Conservation (phyloP, 2,797 vertebrate species). For the Tapirus indicus region DNA sequence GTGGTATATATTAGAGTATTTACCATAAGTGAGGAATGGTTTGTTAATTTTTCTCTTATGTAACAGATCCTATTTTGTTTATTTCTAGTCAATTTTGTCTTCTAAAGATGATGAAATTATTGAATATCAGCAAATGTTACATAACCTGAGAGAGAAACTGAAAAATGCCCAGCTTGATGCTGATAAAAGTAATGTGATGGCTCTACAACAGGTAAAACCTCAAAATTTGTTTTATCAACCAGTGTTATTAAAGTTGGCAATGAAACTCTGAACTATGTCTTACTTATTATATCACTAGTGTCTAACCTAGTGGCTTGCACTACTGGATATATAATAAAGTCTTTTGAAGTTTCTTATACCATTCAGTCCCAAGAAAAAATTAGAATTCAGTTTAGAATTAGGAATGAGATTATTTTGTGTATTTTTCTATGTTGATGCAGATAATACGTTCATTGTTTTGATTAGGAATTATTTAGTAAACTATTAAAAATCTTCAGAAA, state of each 20-base stretch:
- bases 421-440: not conserved
- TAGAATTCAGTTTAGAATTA: constrained; percentile 41
- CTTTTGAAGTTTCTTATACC: not conserved
- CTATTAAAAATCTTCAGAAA: not conserved
- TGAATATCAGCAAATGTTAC: constrained; percentile 95
- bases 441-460: not conserved
- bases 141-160: constrained; percentile 94
- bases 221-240: not conserved
- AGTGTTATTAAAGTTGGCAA: not conserved
- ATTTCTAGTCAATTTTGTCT: constrained; percentile 93
- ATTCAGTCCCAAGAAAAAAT: not conserved
- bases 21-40: not conserved
- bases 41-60: constrained; percentile 18
- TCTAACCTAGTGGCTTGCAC: not conserved
- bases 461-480: constrained; percentile 21
- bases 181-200: constrained; percentile 94
- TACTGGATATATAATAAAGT: not conserved
- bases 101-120: constrained; percentile 96
- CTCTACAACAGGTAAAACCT: constrained; percentile 94
- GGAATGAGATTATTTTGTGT: not conserved
- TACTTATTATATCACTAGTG: not conserved
- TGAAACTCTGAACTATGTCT: not conserved
- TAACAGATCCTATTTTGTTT: constrained; percentile 66
- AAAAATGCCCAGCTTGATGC: constrained; percentile 93
- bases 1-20: not conserved